Percentiles rank a stretch among this genome's conserved stretches.
phyloP scores from a whole-genome alignment of 2,113 vertebrate genomes.

The Columbina picui region DNA sequence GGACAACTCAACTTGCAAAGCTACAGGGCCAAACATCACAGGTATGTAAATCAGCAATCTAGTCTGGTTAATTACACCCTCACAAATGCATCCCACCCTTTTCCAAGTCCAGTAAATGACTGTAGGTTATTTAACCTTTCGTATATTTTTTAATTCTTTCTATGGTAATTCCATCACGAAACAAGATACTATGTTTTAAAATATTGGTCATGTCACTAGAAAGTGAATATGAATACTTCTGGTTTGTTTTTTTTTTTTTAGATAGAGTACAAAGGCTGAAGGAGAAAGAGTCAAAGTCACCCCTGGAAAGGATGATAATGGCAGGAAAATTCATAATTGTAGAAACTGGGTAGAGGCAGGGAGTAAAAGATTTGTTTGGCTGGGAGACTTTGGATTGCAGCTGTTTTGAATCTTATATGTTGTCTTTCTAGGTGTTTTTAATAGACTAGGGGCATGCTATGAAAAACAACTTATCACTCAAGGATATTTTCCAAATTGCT shows the following conservation, averaged over 20 bases:
- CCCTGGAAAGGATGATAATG: neutral
- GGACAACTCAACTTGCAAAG: slow-evolving; percentile 74
- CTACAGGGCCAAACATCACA: slow-evolving; percentile 80
- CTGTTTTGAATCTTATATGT: neutral
- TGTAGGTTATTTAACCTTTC: neutral
- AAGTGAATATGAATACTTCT: neutral
- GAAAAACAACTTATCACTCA: neutral
- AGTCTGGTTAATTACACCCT: neutral
- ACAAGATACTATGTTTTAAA: neutral
- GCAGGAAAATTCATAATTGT: neutral
- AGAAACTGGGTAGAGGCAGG: neutral
- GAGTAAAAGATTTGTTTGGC: neutral
- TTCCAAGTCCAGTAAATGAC: neutral
- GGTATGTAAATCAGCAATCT: slow-evolving; percentile 71
- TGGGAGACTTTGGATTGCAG: neutral
- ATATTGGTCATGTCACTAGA: neutral
- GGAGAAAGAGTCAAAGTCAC: neutral
- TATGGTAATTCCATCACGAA: neutral
- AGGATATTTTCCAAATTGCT: neutral
- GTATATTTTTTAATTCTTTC: neutral
- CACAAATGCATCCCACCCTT: neutral
- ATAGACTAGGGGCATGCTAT: neutral
- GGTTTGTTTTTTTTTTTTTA: neutral
- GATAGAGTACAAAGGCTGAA: neutral
- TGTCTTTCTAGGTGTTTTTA: slow-evolving; percentile 15